phyloP scores from a whole-genome alignment of 2,113 vertebrate genomes.

The Cheirogaleus medius region DNA sequence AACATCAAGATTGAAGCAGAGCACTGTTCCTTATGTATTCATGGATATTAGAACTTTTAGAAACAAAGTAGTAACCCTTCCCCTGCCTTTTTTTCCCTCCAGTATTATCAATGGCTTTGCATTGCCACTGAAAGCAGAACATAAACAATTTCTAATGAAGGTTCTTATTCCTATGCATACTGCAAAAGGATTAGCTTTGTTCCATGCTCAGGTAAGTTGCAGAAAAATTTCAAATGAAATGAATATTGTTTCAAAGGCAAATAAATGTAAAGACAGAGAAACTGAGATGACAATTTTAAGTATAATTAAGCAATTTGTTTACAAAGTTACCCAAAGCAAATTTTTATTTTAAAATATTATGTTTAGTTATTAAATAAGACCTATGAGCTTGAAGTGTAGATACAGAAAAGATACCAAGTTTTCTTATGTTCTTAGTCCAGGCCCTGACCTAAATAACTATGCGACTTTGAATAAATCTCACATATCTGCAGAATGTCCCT shows the following conservation, averaged over 20 bases:
- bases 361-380: constrained; percentile 19
- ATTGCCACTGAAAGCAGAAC: constrained; percentile 97
- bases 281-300: constrained; percentile 7
- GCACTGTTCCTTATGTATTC: not conserved
- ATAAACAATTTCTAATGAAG: constrained; percentile 99
- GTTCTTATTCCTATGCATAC: constrained; percentile 99
- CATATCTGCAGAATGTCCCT: not conserved
- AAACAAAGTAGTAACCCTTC: constrained; percentile 66
- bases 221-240: constrained; percentile 60
- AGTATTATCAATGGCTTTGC: constrained; percentile 99
- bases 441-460: constrained; percentile 45
- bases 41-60: not conserved
- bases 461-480: constrained; percentile 45
- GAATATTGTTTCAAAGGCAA: constrained; percentile 41
- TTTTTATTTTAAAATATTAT: constrained; percentile 22
- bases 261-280: constrained; percentile 7
- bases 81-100: constrained; percentile 79
- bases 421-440: constrained; percentile 4
- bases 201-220: constrained; percentile 96
- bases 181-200: constrained; percentile 95
- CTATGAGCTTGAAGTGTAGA: not conserved
- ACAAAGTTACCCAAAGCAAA: constrained; percentile 9
- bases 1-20: not conserved
- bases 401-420: not conserved
- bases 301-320: constrained; percentile 7